Evolutionary conservation across 1,140 invertebrate genomes (phyloP).

Genomic region (Aphaenogaster rudis): DNA sequence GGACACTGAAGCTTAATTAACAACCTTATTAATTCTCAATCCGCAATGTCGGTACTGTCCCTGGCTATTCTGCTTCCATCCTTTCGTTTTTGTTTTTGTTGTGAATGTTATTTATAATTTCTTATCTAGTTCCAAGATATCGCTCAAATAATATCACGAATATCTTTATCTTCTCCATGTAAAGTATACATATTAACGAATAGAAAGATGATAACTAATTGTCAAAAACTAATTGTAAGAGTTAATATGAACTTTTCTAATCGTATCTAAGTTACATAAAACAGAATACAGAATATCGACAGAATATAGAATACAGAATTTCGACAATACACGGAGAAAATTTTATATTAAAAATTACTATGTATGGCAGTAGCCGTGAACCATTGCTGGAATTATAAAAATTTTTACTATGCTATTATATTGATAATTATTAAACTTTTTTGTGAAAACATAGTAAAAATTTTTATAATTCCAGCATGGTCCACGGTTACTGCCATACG

Average conservation of each 20-base stretch:
- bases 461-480: too few relatives aligned
- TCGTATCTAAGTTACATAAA: background rate
- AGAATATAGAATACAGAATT: background rate
- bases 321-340: too few relatives aligned
- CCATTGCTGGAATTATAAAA: too few relatives aligned
- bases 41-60: background rate
- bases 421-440: too few relatives aligned
- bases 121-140: background rate
- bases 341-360: too few relatives aligned
- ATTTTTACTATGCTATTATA: too few relatives aligned
- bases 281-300: background rate
- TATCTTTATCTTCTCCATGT: background rate
- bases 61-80: background rate
- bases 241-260: background rate
- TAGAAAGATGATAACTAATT: background rate
- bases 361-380: too few relatives aligned
- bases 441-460: too few relatives aligned
- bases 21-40: conserved; percentile 12
- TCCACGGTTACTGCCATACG: too few relatives aligned
- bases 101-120: background rate
- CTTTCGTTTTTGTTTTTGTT: background rate
- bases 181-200: background rate
- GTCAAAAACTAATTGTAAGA: background rate
- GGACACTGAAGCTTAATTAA: background rate
- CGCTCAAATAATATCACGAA: background rate